Evolutionary conservation across 2,888 invertebrate genomes (phyloP).

Genomic region (Agrotis segetum): DNA sequence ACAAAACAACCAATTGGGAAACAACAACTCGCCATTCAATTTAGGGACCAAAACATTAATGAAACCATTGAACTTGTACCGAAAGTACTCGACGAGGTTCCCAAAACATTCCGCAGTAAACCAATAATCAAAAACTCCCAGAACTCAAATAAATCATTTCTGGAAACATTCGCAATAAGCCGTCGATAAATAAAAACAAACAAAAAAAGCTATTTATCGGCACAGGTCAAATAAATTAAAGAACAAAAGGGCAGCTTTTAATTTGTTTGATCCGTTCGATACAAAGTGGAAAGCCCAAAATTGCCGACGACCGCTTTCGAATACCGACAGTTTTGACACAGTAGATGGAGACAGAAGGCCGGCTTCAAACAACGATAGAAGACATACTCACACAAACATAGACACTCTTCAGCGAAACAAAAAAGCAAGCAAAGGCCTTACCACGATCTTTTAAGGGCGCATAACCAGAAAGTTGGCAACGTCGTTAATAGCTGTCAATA

Average conservation of each 20-base stretch:
- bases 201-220: constrained; percentile 69
- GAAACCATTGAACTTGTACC: constrained; percentile 31
- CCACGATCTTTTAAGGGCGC: no score
- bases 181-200: constrained; percentile 73
- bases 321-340: constrained; percentile 61
- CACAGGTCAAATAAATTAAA: constrained; percentile 75
- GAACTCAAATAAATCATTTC: constrained; percentile 67
- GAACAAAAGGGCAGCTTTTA: constrained; percentile 73
- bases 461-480: no score
- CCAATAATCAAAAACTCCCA: constrained; percentile 52
- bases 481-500: no score
- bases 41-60: constrained; percentile 20
- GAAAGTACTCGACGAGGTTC: constrained; percentile 1
- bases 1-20: constrained; percentile 3
- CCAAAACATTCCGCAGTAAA: constrained; percentile 44
- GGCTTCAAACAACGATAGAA: background rate
- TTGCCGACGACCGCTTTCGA: constrained; percentile 64
- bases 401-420: background rate
- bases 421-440: no score
- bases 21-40: constrained; percentile 17
- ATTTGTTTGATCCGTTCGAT: constrained; percentile 75
- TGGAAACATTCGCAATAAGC: constrained; percentile 70
- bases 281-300: constrained; percentile 72
- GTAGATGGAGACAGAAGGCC: constrained; percentile 5
- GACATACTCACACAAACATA: background rate